A percentile compares a stretch with the other conserved stretches of the same genome.
These are phyloP conservation scores for Orchesellides sinensis DNA, from an alignment of 2,888 invertebrate genomes.

Conservation along the genomic window DNA sequence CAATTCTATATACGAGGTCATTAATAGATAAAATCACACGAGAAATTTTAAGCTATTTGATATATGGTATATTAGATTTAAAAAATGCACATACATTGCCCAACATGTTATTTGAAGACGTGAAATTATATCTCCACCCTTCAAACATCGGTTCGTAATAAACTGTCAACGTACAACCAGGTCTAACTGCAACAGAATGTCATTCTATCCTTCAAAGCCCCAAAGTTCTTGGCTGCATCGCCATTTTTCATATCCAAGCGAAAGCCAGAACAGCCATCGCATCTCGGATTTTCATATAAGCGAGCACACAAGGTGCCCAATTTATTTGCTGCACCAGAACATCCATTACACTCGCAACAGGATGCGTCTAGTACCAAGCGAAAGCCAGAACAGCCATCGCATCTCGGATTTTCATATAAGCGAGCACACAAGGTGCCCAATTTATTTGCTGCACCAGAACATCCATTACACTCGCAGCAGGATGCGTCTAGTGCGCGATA, in stretches of 20 bases:
- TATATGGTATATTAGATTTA: neutral
- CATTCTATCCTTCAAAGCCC: constrained; percentile 44
- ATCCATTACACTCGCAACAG: constrained; percentile 66
- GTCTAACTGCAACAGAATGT: constrained; percentile 42
- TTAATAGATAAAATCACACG: no score
- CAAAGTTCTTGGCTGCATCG: constrained; percentile 37
- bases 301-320: constrained; percentile 52
- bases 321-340: constrained; percentile 14
- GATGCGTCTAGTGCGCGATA: no score
- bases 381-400: constrained; percentile 53
- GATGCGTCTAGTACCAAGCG: constrained; percentile 30
- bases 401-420: constrained; percentile 59
- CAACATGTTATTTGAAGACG: constrained; percentile 20
- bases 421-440: constrained; percentile 52
- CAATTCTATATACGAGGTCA: constrained; percentile 51
- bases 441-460: neutral
- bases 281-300: constrained; percentile 59
- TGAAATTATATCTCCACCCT: constrained; percentile 46
- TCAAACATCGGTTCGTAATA: constrained; percentile 29
- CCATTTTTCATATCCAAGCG: constrained; percentile 47
- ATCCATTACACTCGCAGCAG: constrained; percentile 50
- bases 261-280: constrained; percentile 55
- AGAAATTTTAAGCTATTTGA: neutral
- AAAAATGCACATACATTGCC: constrained; percentile 46
- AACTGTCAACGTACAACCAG: constrained; percentile 47